Base-by-base conservation (phyloP, 64 coral and sea anemone species). In the Montipora foliosa region DNA sequence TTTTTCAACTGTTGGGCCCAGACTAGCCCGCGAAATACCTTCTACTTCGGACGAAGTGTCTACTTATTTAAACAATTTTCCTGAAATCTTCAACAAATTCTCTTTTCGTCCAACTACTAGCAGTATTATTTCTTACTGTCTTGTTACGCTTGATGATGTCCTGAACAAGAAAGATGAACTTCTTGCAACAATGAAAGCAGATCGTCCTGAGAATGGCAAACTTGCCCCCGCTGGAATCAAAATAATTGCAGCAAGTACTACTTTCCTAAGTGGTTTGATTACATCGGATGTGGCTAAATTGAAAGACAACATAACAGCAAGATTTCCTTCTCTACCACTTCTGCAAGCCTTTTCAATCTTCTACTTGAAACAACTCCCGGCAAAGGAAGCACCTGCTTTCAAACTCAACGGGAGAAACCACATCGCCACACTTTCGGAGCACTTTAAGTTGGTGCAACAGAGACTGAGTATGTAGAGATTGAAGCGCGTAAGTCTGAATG, bases 91-190 rank as follows among this genome's bases (percentile, higher is more conserved):
- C 22, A 22, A 22, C 22, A 22, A 22, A 22, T 22, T 22, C 22
- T 22, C 22, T 22, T 22, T 22, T 22, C 22, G 22, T 22, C 22
- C 22, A 22, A 22, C 87, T 89, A 77, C 87, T 74, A 78, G 25
- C 87, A 89, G 87, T 74, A 22, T 22, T 89, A 74, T 89, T 25
- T 89, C 87, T 12, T 89, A 89, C 87, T 89, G 87, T 21, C 50
- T 89, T 89, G 87, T 74, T 46, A 89, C 77, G 87, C 87, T 89
- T 76, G 73, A 89, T 59, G 74, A 78, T 37, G 87, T 77, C 24
- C 87, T 89, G 49, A 78, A 37, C 77, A 89, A 74, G 74, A 89
- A 60, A 13, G 87, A 89, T 89, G 87, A 25, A 89, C 74, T 89
- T 89, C 74, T 89, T 89, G 22, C 11, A 78, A 78, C 87, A 78